Evolutionary conservation across 2,113 vertebrate genomes (phyloP).

Genomic region (Tympanuchus pallidicinctus): DNA sequence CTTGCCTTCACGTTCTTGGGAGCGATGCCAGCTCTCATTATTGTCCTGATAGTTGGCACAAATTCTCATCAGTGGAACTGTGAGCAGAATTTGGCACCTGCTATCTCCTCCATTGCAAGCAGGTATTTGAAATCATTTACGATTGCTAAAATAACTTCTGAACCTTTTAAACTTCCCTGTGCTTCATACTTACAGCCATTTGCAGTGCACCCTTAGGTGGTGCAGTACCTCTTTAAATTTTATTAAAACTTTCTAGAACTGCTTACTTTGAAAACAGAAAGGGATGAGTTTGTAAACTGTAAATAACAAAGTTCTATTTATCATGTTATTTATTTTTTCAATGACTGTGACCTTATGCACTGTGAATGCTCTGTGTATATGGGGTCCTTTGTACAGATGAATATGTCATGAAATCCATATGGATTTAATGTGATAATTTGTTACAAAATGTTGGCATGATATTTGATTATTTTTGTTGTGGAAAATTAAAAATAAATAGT

Average conservation of each 20-base stretch:
- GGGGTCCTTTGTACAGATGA: conserved; percentile 88
- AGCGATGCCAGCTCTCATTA: background rate
- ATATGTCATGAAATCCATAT: conserved; percentile 76
- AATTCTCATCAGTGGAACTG: background rate
- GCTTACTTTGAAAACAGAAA: conserved; percentile 66
- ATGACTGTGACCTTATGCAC: conserved; percentile 95
- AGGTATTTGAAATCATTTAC: background rate
- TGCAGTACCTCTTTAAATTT: conserved; percentile 47
- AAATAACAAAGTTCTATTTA: conserved; percentile 79
- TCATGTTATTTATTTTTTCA: conserved; percentile 84
- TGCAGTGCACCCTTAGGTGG: conserved; percentile 14
- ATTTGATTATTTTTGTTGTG: conserved; percentile 78
- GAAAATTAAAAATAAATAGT: conserved; percentile 76
- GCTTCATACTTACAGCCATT: conserved; percentile 1
- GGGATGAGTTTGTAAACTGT: conserved; percentile 75
- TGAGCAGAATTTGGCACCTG: background rate
- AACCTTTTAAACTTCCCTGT: background rate
- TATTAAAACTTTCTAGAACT: conserved; percentile 61
- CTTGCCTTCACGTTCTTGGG: background rate
- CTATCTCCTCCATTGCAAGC: background rate
- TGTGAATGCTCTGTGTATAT: conserved; percentile 95
- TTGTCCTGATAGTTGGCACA: background rate
- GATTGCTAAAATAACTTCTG: background rate
- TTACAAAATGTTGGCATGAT: conserved; percentile 79
- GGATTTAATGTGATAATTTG: conserved; percentile 75